phyloP scores from a whole-genome alignment of 1,140 invertebrate species.

The Ceratosolen fusciceps region DNA sequence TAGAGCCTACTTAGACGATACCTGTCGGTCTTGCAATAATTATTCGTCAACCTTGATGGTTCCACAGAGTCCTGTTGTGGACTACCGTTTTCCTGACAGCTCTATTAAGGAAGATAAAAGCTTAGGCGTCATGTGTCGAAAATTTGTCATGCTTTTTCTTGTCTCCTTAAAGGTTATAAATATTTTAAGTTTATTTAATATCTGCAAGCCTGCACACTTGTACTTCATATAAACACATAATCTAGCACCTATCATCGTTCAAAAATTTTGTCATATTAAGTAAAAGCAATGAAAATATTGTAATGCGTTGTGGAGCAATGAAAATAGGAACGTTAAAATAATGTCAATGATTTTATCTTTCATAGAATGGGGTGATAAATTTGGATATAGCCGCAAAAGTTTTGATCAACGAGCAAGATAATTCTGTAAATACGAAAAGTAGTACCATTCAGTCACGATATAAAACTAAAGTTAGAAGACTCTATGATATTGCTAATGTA shows the following conservation, averaged over 20 bases:
- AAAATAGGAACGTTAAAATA: neutral
- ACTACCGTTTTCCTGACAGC: conserved; percentile 46
- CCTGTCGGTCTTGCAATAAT: conserved; percentile 39
- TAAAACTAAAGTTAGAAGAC: conserved; percentile 78
- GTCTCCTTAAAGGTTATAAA: conserved; percentile 75
- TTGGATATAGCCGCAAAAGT: conserved; percentile 80
- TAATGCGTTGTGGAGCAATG: too few species aligned
- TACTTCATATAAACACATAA: too few species aligned
- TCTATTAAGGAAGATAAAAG: conserved; percentile 73
- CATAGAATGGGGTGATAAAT: conserved; percentile 77
- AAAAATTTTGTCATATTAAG: too few species aligned
- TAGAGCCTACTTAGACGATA: conserved; percentile 52
- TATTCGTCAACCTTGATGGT: conserved; percentile 46
- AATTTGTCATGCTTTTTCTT: conserved; percentile 82
- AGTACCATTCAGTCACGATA: conserved; percentile 69
- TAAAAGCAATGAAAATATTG: too few species aligned
- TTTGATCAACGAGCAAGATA: conserved; percentile 73
- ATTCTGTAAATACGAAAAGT: conserved; percentile 60
- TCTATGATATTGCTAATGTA: conserved; percentile 85
- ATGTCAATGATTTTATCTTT: conserved; percentile 44
- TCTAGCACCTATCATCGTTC: too few species aligned
- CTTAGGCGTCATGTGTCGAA: conserved; percentile 79
- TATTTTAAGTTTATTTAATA: conserved; percentile 58
- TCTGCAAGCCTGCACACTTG: neutral
- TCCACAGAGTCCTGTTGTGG: conserved; percentile 49